Evolutionary conservation across 64 coral and sea anemone species (phyloP).

Genomic region (Pocillopora damicornis): DNA sequence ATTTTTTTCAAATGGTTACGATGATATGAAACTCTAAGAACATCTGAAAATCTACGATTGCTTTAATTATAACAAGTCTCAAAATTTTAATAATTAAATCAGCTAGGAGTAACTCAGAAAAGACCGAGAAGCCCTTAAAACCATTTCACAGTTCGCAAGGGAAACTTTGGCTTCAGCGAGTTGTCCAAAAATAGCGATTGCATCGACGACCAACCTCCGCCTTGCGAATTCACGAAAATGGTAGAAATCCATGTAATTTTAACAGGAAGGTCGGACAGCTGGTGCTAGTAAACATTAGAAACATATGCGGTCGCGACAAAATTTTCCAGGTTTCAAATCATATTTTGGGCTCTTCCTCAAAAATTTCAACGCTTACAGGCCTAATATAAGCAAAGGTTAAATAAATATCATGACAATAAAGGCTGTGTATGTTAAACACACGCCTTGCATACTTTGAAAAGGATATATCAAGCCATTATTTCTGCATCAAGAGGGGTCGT

Average conservation of each 20-base stretch:
- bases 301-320: not conserved
- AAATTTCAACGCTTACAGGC: constrained; percentile 2
- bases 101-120: not conserved
- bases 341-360: not conserved
- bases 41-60: not conserved
- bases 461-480: constrained; percentile 15
- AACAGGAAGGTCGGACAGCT: not conserved
- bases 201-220: not conserved
- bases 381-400: constrained; percentile 10
- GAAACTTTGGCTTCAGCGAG: not conserved
- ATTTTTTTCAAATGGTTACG: not conserved
- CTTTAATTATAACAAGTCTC: not conserved
- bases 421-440: constrained; percentile 4
- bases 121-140: not conserved
- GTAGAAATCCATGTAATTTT: not conserved
- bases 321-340: not conserved
- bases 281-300: constrained; percentile 11
- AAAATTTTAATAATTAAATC: not conserved
- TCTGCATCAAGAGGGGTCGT: not conserved
- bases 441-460: constrained; percentile 38
- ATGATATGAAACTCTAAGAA: not conserved
- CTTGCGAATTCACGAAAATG: not conserved
- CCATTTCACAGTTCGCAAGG: not conserved
- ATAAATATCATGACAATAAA: constrained; percentile 40
- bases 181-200: not conserved